A percentile compares a stretch with the other conserved stretches of the same genome.
Conservation (phyloP, 2,113 vertebrate genomes). For the Aix galericulata region DNA sequence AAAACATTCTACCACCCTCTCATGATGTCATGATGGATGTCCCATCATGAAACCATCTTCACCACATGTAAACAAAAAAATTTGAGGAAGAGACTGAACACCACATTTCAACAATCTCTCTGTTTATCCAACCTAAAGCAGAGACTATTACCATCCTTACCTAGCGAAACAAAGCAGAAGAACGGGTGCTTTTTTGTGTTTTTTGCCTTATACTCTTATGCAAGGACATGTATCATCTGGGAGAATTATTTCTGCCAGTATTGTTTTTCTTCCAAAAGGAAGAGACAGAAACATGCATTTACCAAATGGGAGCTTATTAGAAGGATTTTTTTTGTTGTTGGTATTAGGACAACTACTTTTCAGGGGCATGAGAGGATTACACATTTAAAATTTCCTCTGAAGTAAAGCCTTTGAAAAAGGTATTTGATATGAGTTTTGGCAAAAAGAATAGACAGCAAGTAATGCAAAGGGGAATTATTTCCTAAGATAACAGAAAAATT, state of each 20-base stretch:
- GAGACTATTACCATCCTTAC: background rate
- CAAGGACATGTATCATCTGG: background rate
- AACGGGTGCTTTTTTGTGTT: fast-evolving
- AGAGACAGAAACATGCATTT: background rate
- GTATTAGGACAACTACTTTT: background rate
- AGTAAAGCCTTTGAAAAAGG: background rate
- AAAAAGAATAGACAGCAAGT: background rate
- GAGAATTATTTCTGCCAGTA: background rate
- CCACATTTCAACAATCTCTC: background rate
- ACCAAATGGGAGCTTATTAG: background rate
- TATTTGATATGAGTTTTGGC: background rate
- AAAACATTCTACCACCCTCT: background rate
- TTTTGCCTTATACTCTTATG: background rate
- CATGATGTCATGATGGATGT: background rate
- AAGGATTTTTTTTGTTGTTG: background rate
- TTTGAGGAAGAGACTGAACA: background rate
- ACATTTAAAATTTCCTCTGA: background rate
- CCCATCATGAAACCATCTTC: background rate
- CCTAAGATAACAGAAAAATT: background rate
- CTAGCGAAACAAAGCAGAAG: background rate
- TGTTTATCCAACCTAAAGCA: background rate
- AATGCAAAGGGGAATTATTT: background rate
- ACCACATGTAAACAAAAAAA: background rate
- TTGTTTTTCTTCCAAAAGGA: background rate
- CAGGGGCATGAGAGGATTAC: background rate